Conservation (phyloP, 2,888 invertebrate genomes). For the Chrysolina oricalcia region DNA sequence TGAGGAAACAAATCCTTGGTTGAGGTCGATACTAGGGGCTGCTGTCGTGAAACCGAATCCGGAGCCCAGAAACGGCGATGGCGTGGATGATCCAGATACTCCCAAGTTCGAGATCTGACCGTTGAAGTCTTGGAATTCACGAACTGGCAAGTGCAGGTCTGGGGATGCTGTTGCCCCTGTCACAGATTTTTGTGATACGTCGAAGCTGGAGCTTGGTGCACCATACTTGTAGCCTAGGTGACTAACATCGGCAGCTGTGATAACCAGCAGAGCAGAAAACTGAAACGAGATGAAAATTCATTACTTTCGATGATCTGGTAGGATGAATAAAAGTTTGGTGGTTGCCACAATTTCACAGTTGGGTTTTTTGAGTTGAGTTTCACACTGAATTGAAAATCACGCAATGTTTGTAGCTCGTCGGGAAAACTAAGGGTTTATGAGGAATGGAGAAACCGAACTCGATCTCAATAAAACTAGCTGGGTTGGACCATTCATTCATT, state of each 20-base stretch:
- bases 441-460: no score
- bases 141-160: conserved; percentile 28
- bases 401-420: no score
- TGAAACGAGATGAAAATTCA: conserved; percentile 30
- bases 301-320: neutral
- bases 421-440: no score
- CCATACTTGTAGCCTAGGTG: conserved; percentile 66
- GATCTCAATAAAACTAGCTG: no score
- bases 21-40: conserved; percentile 26
- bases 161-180: conserved; percentile 33
- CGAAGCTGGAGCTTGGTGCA: conserved; percentile 71
- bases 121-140: conserved; percentile 40
- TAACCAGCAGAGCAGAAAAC: conserved; percentile 59
- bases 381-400: no score
- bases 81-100: conserved; percentile 24
- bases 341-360: neutral
- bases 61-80: conserved; percentile 21
- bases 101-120: conserved; percentile 17
- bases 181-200: conserved; percentile 66
- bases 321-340: neutral
- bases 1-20: conserved; percentile 31
- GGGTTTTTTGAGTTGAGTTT: no score
- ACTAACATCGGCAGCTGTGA: conserved; percentile 70
- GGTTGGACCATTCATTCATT: no score
- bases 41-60: conserved; percentile 26